Conservation (phyloP, 1,140 invertebrate species). For the Diorhabda sublineata region DNA sequence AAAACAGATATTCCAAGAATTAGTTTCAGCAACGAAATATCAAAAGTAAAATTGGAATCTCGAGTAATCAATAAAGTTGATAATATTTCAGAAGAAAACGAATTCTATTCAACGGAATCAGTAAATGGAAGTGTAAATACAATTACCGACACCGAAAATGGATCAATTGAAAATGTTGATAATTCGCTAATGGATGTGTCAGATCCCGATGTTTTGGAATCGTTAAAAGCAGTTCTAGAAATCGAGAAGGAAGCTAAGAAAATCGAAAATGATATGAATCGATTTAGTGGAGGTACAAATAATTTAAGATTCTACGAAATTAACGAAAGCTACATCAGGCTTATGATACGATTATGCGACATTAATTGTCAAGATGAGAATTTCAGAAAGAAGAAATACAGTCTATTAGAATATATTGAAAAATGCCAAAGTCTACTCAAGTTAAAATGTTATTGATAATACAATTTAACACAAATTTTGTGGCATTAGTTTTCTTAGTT, state of each 20-base stretch:
- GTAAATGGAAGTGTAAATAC: background rate
- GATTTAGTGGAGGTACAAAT: constrained; percentile 22
- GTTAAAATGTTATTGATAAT: constrained; percentile 9
- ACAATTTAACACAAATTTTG: too few relatives aligned
- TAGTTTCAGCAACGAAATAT: constrained; percentile 16
- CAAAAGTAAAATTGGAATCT: background rate
- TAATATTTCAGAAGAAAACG: background rate
- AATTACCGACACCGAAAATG: background rate
- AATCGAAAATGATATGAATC: constrained; percentile 24
- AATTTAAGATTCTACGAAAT: constrained; percentile 30
- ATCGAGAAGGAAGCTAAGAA: constrained; percentile 22
- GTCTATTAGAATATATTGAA: constrained; percentile 23
- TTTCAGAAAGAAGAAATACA: constrained; percentile 22
- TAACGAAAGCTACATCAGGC: constrained; percentile 25
- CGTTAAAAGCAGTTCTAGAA: constrained; percentile 1
- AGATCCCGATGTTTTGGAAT: constrained; percentile 21
- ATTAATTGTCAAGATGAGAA: constrained; percentile 22
- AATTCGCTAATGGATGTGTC: constrained; percentile 3
- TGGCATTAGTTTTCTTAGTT: too few relatives aligned
- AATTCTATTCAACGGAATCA: background rate
- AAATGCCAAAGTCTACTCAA: constrained; percentile 26
- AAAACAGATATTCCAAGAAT: constrained; percentile 13
- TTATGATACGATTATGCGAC: constrained; percentile 22
- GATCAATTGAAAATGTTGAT: background rate
- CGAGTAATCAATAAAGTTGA: background rate